phyloP scores from a whole-genome alignment of 2,797 vertebrate species.

The Acipenser ruthenus region DNA sequence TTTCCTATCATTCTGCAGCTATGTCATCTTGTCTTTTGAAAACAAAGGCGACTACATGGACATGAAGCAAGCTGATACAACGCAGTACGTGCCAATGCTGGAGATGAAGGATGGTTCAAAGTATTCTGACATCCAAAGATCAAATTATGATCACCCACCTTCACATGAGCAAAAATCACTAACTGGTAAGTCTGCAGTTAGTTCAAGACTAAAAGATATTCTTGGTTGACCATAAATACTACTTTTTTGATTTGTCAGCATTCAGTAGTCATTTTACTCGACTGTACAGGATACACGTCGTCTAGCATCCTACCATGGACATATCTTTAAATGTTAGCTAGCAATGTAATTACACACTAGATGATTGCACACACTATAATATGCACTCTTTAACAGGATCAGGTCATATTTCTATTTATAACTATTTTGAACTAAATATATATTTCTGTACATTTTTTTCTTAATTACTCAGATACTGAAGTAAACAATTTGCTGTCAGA shows the following conservation, averaged over 20 bases:
- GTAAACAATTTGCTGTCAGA: conserved; percentile 80
- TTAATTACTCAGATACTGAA: conserved; percentile 61
- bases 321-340: conserved; percentile 4
- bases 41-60: conserved; percentile 96
- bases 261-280: conserved; percentile 7
- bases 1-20: conserved; percentile 52
- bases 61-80: conserved; percentile 92
- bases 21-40: conserved; percentile 95
- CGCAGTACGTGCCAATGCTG: conserved; percentile 94
- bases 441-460: conserved; percentile 9
- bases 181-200: conserved; percentile 46
- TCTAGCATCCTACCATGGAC: not conserved
- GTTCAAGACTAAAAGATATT: not conserved
- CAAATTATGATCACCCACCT: conserved; percentile 85
- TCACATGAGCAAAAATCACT: conserved; percentile 76
- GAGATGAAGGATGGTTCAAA: conserved; percentile 85
- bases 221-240: not conserved
- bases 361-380: not conserved
- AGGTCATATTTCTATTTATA: conserved; percentile 1
- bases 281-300: not conserved
- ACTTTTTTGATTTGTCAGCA: conserved; percentile 11
- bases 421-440: not conserved
- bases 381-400: not conserved
- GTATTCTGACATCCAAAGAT: conserved; percentile 82
- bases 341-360: conserved; percentile 2